Evolutionary conservation across 1,140 invertebrate genomes (phyloP).

Genomic region (Phymastichus coffea): DNA sequence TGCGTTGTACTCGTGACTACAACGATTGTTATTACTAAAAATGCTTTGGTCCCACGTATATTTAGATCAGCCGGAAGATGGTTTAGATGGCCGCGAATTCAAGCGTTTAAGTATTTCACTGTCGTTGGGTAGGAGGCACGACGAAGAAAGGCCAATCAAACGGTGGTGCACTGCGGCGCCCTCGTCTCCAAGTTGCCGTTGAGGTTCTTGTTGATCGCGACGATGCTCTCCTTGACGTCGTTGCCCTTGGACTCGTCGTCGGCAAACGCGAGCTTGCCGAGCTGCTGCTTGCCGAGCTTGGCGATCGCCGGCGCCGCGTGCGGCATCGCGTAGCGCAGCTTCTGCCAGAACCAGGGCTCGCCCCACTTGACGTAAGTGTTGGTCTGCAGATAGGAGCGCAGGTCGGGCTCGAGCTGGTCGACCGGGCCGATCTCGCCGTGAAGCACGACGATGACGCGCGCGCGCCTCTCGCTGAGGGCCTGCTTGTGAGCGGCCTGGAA

Average conservation of each 20-base stretch:
- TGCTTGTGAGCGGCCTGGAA: conserved; percentile 73
- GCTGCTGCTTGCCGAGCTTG: neutral
- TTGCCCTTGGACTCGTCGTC: conserved; percentile 8
- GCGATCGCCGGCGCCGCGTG: neutral
- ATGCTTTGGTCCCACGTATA: too few relatives aligned
- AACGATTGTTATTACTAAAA: too few relatives aligned
- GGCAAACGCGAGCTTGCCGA: neutral
- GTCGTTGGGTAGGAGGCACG: too few relatives aligned
- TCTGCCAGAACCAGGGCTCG: conserved; percentile 67
- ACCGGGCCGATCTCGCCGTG: conserved; percentile 67
- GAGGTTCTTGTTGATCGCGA: conserved; percentile 31
- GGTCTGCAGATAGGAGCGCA: conserved; percentile 70
- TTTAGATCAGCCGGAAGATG: too few relatives aligned
- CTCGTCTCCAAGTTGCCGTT: conserved; percentile 21
- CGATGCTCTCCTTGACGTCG: conserved; percentile 14
- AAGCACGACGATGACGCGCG: conserved; percentile 73
- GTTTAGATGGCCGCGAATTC: too few relatives aligned
- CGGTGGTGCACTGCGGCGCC: conserved; percentile 25
- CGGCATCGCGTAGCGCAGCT: conserved; percentile 26
- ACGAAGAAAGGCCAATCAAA: too few relatives aligned
- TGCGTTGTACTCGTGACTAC: too few relatives aligned
- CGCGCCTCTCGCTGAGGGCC: conserved; percentile 67
- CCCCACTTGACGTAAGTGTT: conserved; percentile 82
- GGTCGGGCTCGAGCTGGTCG: conserved; percentile 66
- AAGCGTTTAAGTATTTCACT: too few relatives aligned